These are phyloP conservation scores for Sthenelais limicola DNA, from an alignment of 2,888 invertebrate species.

Conservation along the genomic window DNA sequence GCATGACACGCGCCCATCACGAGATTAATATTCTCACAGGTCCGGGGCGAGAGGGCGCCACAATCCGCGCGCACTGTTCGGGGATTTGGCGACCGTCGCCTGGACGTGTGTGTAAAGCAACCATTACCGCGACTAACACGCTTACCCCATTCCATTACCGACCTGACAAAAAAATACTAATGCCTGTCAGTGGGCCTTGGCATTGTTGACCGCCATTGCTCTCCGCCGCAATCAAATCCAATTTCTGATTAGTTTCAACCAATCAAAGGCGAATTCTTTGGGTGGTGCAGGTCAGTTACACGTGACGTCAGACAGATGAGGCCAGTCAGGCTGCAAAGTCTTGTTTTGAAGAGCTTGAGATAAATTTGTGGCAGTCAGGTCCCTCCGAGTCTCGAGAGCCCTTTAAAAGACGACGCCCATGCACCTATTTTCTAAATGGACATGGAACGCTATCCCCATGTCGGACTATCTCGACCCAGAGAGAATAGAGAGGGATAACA, in stretches of 20 bases:
- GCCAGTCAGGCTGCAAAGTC: too few species aligned
- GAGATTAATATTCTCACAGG: slow-evolving; percentile 27
- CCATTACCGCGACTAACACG: slow-evolving; percentile 9
- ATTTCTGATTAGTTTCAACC: slow-evolving; percentile 28
- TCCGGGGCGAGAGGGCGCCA: slow-evolving; percentile 16
- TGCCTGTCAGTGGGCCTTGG: neutral
- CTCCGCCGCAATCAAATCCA: slow-evolving; percentile 16
- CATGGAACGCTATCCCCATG: too few species aligned
- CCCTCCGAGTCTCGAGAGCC: too few species aligned
- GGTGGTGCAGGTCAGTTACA: too few species aligned
- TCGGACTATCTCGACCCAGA: too few species aligned
- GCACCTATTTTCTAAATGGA: too few species aligned
- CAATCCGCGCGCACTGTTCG: slow-evolving; percentile 35
- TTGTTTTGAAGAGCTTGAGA: too few species aligned
- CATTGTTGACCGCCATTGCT: slow-evolving; percentile 13
- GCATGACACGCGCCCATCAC: slow-evolving; percentile 17
- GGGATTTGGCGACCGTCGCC: neutral
- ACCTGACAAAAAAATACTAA: neutral
- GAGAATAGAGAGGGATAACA: too few species aligned
- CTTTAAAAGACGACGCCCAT: too few species aligned
- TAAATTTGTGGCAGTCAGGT: too few species aligned
- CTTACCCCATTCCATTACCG: neutral
- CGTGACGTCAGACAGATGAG: too few species aligned
- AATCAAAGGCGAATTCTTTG: slow-evolving; percentile 14
- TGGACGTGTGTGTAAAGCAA: slow-evolving; percentile 13